Base-by-base conservation (phyloP, 1,140 invertebrate species). In the Bombus impatiens region DNA sequence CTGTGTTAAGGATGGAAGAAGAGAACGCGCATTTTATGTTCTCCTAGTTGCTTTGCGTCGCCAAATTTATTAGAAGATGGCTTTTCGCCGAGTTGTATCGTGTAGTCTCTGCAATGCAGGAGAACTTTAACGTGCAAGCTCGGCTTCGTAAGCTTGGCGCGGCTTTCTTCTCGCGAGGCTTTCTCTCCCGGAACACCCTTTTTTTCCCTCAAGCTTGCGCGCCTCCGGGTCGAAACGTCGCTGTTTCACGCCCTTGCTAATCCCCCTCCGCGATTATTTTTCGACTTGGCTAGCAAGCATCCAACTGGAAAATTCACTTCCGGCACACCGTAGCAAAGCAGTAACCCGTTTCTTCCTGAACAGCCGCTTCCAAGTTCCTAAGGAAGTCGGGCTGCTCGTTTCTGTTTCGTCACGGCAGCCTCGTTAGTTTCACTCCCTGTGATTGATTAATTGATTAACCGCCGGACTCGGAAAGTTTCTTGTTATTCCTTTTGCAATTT, bases 61-160 rank as follows among this genome's bases (percentile, higher is more conserved):
- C 35, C 47, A 91, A 91, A 72, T 92, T 91, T 89, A 92, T 91
- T 86, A 84, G 85, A 84, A 88, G 88, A 88, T 86, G 74, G 72
- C 59, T 79, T 86, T 87, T 80, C 42, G 37, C 42, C 18, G 78
- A 65, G 67, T 47, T 35, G 68, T 84, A 72, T 80, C 77, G 59
- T 28, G 53, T 62, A 67, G 40, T 82, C 81, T 70, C 67, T 35
- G 42, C 70, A 81, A 67, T 82, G 68, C 84, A 80, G 67, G 37
- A 84, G n/a, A n/a, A 53, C 47, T 82, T 86, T 18, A 71, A 85
- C 70, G 47, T 18, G 22, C 13, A 22, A 68, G 1, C 22, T 25
- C 1, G 42, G 32, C 37, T 81, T n/a, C 42, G 42, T 57, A 76
- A 44, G 72, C 35, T 70, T 53, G 42, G 42, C 44, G 35, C 57